A percentile compares a stretch with the other conserved stretches of the same genome.
phyloP scores from a whole-genome alignment of 2,113 vertebrate species.

The Brienomyrus brachyistius region DNA sequence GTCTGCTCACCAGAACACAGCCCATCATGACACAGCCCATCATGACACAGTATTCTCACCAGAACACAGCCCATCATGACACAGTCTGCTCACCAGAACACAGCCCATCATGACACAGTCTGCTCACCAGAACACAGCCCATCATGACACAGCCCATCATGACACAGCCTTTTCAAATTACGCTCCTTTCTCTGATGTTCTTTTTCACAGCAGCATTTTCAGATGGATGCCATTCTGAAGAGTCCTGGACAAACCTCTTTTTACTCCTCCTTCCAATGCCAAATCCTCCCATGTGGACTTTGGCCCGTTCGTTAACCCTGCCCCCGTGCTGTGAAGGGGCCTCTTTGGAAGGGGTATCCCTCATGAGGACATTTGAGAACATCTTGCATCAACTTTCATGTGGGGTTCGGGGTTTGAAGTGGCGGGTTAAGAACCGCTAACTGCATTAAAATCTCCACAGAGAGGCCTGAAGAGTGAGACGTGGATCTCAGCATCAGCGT shows the following conservation, averaged over 20 bases:
- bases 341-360: slow-evolving; percentile 33
- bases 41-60: background rate
- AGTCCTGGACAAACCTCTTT: slow-evolving; percentile 33
- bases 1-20: too few relatives aligned
- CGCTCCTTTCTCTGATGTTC: background rate
- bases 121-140: background rate
- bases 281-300: slow-evolving; percentile 11
- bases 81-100: too few relatives aligned
- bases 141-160: background rate
- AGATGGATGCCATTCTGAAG: background rate
- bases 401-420: slow-evolving; percentile 17
- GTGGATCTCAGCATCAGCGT: slow-evolving; percentile 73
- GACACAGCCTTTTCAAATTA: background rate
- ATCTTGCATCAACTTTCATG: slow-evolving; percentile 40
- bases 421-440: background rate
- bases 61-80: too few relatives aligned
- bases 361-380: background rate
- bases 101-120: background rate
- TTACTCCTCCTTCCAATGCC: background rate
- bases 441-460: background rate
- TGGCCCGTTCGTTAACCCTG: slow-evolving; percentile 37
- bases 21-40: background rate
- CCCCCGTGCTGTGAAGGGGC: slow-evolving; percentile 55
- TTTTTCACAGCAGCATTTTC: background rate
- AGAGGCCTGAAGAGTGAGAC: slow-evolving; percentile 51